Percentiles rank a stretch among this genome's conserved stretches.
These are phyloP conservation scores for Sturnira hondurensis DNA, from an alignment of 2,113 vertebrate genomes.

Conservation along the genomic window DNA sequence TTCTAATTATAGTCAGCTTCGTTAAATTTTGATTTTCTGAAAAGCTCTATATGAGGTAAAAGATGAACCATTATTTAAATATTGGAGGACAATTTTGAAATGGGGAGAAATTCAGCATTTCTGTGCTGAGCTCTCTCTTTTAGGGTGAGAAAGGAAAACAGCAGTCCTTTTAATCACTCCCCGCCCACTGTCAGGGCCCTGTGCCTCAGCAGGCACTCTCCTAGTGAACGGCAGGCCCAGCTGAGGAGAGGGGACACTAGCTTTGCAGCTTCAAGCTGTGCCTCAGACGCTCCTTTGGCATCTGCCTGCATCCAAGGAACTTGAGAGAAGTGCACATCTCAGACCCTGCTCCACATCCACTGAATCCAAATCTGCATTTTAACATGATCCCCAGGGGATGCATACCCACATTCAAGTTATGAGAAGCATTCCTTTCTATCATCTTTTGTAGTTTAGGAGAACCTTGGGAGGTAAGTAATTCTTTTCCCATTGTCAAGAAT, in stretches of 20 bases:
- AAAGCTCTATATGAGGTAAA: background rate
- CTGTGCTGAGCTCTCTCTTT: background rate
- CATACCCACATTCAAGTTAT: background rate
- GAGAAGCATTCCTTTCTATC: background rate
- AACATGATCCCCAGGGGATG: background rate
- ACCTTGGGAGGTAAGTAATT: background rate
- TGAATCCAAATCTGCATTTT: background rate
- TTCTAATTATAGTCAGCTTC: background rate
- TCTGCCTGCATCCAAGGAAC: background rate
- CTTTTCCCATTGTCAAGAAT: background rate
- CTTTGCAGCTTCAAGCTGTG: too few relatives aligned
- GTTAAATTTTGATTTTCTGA: background rate
- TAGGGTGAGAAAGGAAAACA: background rate
- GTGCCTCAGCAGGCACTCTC: background rate
- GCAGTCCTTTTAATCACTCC: background rate
- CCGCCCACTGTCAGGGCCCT: background rate
- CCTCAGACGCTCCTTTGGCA: background rate
- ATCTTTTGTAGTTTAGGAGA: background rate
- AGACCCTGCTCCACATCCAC: background rate
- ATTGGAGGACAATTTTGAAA: background rate
- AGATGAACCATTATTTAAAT: background rate
- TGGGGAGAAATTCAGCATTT: background rate
- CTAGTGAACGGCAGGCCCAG: accelerated
- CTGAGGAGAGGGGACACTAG: accelerated
- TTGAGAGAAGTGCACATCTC: background rate